Percentiles rank a stretch among this genome's conserved stretches.
These are phyloP conservation scores for Erithacus rubecula DNA, from an alignment of 2,797 vertebrate species.

Conservation along the genomic window DNA sequence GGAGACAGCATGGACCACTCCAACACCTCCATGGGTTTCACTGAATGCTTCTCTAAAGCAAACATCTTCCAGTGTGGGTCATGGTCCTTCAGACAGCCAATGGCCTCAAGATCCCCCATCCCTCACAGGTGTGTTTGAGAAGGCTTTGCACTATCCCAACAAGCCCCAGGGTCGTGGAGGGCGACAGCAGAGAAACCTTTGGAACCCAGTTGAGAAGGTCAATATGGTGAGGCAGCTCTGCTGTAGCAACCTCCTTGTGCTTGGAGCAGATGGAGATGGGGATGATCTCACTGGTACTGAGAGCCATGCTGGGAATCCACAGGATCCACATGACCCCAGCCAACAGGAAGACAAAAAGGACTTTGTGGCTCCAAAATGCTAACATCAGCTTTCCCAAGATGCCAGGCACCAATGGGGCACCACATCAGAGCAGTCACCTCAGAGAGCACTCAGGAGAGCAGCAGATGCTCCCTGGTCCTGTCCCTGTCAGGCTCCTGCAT, in stretches of 20 bases:
- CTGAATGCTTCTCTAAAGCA: not conserved
- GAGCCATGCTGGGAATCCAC: not conserved
- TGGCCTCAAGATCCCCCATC: not conserved
- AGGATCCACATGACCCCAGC: not conserved
- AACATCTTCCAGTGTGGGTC: not conserved
- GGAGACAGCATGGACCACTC: not conserved
- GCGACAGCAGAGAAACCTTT: not conserved
- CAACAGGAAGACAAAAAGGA: not conserved
- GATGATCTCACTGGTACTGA: not conserved
- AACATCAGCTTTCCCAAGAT: not conserved
- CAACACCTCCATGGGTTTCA: not conserved
- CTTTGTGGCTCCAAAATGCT: not conserved
- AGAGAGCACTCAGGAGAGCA: not conserved
- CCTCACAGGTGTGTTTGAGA: not conserved
- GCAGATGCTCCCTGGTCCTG: not conserved
- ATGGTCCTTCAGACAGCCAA: not conserved
- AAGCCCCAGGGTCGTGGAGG: not conserved
- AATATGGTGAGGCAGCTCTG: not conserved
- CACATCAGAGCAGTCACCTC: not conserved
- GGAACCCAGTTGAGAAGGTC: not conserved
- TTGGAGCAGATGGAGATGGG: not conserved
- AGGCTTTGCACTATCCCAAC: not conserved
- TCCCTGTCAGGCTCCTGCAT: not conserved
- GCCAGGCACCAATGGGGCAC: not conserved
- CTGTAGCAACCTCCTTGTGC: not conserved